Percentiles rank a stretch among this genome's conserved stretches.
Evolutionary conservation across 2,113 vertebrate genomes (phyloP).

Genomic region (Cyprinus carpio): DNA sequence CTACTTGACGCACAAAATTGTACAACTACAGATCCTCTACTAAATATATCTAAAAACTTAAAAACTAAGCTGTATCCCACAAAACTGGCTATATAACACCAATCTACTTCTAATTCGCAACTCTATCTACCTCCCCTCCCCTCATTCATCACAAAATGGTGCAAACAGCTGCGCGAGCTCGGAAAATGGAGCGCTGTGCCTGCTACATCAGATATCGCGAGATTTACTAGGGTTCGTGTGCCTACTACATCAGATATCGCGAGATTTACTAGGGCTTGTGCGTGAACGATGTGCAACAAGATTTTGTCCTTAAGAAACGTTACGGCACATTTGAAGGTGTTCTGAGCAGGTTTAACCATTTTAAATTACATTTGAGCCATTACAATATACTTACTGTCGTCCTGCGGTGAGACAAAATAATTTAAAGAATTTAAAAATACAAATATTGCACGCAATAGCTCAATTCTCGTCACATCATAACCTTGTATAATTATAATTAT

Average conservation of each 20-base stretch:
- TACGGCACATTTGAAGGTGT: neutral
- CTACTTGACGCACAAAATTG: neutral
- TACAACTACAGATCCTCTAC: neutral
- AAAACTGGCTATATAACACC: neutral
- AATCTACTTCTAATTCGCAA: neutral
- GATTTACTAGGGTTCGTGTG: slow-evolving; percentile 25
- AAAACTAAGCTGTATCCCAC: neutral
- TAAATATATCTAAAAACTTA: neutral
- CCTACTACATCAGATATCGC: slow-evolving; percentile 38
- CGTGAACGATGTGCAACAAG: too few relatives aligned
- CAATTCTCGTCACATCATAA: neutral
- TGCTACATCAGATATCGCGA: slow-evolving; percentile 42
- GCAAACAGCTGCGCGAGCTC: slow-evolving; percentile 30
- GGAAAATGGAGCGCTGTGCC: slow-evolving; percentile 68
- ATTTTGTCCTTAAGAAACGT: too few relatives aligned
- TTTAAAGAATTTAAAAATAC: neutral
- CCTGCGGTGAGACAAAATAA: neutral
- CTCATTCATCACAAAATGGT: slow-evolving; percentile 64
- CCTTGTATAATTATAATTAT: neutral
- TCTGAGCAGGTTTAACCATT: neutral
- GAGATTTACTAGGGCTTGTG: slow-evolving; percentile 17
- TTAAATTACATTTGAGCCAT: neutral
- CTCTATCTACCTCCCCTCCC: neutral
- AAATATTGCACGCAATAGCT: neutral
- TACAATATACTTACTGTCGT: neutral